Evolutionary conservation across 2,888 invertebrate species (phyloP).

Genomic region (Aspidapion aeneum): DNA sequence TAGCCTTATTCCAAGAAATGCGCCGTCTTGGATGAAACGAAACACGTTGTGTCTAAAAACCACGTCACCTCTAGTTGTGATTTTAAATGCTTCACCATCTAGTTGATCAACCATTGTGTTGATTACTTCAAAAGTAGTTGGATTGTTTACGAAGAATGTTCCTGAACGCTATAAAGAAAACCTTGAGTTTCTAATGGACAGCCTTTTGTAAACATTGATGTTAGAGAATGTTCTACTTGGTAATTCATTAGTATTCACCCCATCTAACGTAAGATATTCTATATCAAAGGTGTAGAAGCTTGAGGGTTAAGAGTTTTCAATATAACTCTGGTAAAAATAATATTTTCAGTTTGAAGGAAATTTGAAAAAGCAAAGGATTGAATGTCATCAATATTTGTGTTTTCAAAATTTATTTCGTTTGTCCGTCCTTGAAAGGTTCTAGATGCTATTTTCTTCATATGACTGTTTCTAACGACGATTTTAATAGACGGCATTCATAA

Average conservation of each 20-base stretch:
- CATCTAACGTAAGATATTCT: constrained; percentile 60
- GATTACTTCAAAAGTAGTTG: constrained; percentile 59
- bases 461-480: constrained; percentile 48
- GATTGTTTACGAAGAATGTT: constrained; percentile 64
- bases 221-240: constrained; percentile 74
- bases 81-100: constrained; percentile 64
- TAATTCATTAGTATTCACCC: constrained; percentile 57
- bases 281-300: constrained; percentile 78
- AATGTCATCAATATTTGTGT: constrained; percentile 60
- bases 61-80: constrained; percentile 59
- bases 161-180: constrained; percentile 63
- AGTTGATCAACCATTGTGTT: constrained; percentile 57
- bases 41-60: constrained; percentile 65
- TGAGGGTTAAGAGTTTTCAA: constrained; percentile 63
- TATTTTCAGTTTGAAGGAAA: constrained; percentile 52
- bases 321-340: constrained; percentile 60
- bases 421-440: constrained; percentile 69
- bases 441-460: constrained; percentile 48
- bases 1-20: constrained; percentile 59
- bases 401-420: constrained; percentile 62
- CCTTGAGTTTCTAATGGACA: constrained; percentile 62
- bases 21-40: constrained; percentile 54
- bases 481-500: constrained; percentile 41
- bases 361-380: constrained; percentile 70
- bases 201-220: constrained; percentile 63